Evolutionary conservation across 2,797 vertebrate genomes (phyloP), one percentile per base, ranked within the genome.

Genomic region (Cynopterus sphinx): DNA sequence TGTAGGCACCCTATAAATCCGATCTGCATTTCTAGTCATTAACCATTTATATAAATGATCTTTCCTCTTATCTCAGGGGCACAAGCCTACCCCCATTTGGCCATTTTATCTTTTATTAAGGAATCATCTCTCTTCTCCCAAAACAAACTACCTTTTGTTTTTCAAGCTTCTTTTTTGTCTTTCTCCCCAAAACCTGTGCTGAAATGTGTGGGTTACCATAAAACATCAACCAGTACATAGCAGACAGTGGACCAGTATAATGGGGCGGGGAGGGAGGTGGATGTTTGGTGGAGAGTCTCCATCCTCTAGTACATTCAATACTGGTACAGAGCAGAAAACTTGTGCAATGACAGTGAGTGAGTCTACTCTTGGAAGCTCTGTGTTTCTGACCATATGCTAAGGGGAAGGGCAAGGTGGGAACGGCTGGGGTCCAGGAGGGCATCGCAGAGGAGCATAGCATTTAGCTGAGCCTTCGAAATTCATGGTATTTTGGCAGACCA

Each of bases 31-130:
- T 96, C 89, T 74, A 96, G 71, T 83, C 88, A 95, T 75, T 97
- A 96, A 65, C 92, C 1, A 2, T 95, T 92, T 87, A 95, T 96
- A 95, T 91, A 96, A 97, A 95, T 91, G 94, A 94, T 94, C 90
- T 95, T 95, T 96, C 55, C 67, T 95, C 88, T 96, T 92, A 96
- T 91, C 82, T 96, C 75, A 67, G 46, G 89, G 83, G 43, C 83
- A 81, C 75, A 97, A 94, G 33, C 86, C 83, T 90, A 96, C 31
- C 65, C 63, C n/a, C 39, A 73, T 15, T 79, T 96, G 91, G 46
- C 33, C 55, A 73, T 74, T 96, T 94, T 96, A 67, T 94, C 92
- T 96, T 94, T 96, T 78, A 95, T 95, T 94, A 93, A 36, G 43
- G 63, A 90, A 91, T 46, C 31, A 9, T 55, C 71, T 87, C 43